Conservation (phyloP, 2,797 vertebrate species). For the Amniataba percoides region DNA sequence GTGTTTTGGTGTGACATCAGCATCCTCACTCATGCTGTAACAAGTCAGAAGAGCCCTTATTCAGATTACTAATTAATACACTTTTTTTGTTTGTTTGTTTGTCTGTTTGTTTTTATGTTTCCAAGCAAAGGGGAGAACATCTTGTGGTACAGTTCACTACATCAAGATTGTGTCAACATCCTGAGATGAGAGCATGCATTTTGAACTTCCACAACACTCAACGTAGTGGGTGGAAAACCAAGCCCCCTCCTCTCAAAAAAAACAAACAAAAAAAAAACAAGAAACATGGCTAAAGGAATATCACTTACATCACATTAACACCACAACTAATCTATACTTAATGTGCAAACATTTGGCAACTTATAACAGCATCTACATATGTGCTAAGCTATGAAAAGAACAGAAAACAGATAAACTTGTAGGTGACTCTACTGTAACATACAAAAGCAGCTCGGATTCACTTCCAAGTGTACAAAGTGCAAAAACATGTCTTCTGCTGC, state of each 20-base stretch:
- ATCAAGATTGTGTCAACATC: slow-evolving; percentile 59
- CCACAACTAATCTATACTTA: slow-evolving; percentile 40
- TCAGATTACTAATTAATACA: slow-evolving; percentile 56
- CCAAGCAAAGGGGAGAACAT: slow-evolving; percentile 42
- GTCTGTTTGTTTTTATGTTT: background rate
- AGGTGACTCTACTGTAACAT: slow-evolving; percentile 16
- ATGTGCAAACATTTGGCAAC: slow-evolving; percentile 71
- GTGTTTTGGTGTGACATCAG: slow-evolving; percentile 43
- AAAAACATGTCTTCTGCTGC: slow-evolving; percentile 28
- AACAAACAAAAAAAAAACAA: background rate
- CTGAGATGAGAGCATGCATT: slow-evolving; percentile 80
- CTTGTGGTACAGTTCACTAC: slow-evolving; percentile 53
- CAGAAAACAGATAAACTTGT: slow-evolving; percentile 20
- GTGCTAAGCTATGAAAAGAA: slow-evolving; percentile 37
- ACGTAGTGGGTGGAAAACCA: slow-evolving; percentile 21
- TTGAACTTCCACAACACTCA: slow-evolving; percentile 64
- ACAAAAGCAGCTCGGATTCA: slow-evolving; percentile 42
- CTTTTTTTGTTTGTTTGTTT: slow-evolving; percentile 10
- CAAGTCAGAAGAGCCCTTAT: slow-evolving; percentile 80
- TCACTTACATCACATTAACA: slow-evolving; percentile 56
- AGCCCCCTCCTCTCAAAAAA: background rate
- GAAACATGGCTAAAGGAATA: slow-evolving; percentile 41
- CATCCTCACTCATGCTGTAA: slow-evolving; percentile 68
- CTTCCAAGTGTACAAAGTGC: slow-evolving; percentile 48
- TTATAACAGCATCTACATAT: slow-evolving; percentile 33